Conservation (phyloP, 2,113 vertebrate genomes). For the Erythrocercus mccallii region DNA sequence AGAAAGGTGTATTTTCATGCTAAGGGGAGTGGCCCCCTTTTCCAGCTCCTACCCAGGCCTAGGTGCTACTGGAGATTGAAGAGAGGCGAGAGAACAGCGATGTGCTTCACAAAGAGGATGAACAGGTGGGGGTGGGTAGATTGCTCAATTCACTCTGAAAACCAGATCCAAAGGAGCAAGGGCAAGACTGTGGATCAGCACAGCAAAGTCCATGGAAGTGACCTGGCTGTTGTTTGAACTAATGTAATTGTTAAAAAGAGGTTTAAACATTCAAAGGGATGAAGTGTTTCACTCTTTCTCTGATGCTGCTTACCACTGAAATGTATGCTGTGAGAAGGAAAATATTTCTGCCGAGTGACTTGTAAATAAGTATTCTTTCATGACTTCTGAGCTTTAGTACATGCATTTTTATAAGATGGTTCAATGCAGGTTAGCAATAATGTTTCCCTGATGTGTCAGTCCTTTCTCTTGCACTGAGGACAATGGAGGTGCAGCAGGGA, state of each 20-base stretch:
- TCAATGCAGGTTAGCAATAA: neutral
- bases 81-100: neutral
- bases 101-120: neutral
- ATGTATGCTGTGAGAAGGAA: neutral
- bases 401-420: neutral
- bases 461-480: neutral
- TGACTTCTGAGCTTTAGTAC: neutral
- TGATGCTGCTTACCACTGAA: neutral
- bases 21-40: neutral
- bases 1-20: neutral
- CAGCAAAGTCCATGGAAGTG: neutral
- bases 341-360: neutral
- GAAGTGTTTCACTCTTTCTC: neutral
- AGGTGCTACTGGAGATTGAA: neutral
- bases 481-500: neutral
- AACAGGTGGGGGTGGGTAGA: too few relatives aligned
- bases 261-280: neutral
- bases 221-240: neutral
- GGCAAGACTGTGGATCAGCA: neutral
- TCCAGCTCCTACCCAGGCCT: neutral
- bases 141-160: neutral
- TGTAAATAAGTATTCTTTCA: neutral
- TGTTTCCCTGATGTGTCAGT: neutral
- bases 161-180: neutral
- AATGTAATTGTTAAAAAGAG: neutral